Base-by-base conservation (phyloP, 2,113 vertebrate species). In the Periophthalmus modestus region DNA sequence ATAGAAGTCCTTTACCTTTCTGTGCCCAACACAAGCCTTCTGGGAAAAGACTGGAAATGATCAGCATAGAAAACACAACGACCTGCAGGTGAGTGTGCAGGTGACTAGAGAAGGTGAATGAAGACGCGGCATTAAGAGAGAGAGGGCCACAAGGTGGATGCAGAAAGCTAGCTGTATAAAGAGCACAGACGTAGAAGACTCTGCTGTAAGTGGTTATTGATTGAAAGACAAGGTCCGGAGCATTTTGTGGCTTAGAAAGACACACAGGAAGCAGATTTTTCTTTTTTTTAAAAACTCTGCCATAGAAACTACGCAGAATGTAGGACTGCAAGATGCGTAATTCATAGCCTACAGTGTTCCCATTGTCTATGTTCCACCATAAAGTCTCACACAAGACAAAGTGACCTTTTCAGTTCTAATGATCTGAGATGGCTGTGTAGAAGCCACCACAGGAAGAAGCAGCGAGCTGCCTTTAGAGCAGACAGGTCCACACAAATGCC, bases 141-240 rank as follows among this genome's bases (percentile, higher is more conserved):
- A 24, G 68, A 79, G 34, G 61, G 77, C 57, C 66, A 14, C 54
- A 62, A 54, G 58, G 23, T 74, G 55, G 71, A 77, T 82, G 74
- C 62, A 82, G 79, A 81, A 21, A 70, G 75, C 62, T 19, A 16
- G 52, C 54, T 59, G 47, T 67, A 81, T 48, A 82, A 74, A 78
- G 85, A 76, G 59, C 75, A 78, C 82, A 76, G 59, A 66, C 69
- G 70, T 69, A 79, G 77, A 82, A 82, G 77, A 80, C 73, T 86
- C 85, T 84, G 82, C 88, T 91, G 88, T 86, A 85, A 91, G 82
- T 81, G 82, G 71, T 85, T 90, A 91, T 92, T 88, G 91, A 91
- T 91, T 76, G 76, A 15, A 77, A 75, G 87, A 84, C 74, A 48
- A 72, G 55, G 78, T 73, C 77, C 72, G 9, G 73, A 83, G 79